Evolutionary conservation across 2,888 invertebrate genomes (phyloP).

Genomic region (Anoncus sp.): DNA sequence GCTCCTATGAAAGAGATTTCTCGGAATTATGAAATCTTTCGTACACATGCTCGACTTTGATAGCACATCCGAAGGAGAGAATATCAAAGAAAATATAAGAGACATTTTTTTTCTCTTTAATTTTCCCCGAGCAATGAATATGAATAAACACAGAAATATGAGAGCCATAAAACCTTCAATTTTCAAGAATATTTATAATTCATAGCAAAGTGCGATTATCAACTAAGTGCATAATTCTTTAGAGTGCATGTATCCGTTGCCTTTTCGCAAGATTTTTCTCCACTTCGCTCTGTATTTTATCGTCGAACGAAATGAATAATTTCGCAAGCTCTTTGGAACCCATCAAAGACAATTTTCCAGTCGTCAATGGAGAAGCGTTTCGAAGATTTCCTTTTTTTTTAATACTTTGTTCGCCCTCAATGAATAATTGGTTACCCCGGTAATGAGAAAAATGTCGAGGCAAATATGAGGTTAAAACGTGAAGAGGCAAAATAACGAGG

Average conservation of each 20-base stretch:
- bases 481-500: conserved; percentile 9
- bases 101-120: neutral
- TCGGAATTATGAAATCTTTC: neutral
- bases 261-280: neutral
- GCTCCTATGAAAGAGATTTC: neutral
- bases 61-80: neutral
- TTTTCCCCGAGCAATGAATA: conserved; percentile 6
- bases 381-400: conserved; percentile 16
- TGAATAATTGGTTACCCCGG: neutral
- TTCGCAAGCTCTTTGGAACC: conserved; percentile 39
- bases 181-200: conserved; percentile 14
- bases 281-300: conserved; percentile 8
- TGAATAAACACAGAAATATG: neutral
- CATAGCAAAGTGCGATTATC: conserved; percentile 13
- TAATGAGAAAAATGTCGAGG: conserved; percentile 10
- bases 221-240: conserved; percentile 29
- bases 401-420: neutral
- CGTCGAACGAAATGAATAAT: conserved; percentile 43
- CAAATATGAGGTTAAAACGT: conserved; percentile 12
- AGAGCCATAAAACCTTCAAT: conserved; percentile 1
- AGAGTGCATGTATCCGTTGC: conserved; percentile 13
- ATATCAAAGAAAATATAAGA: neutral
- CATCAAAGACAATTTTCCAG: conserved; percentile 14
- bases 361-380: conserved; percentile 22
- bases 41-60: neutral